Percentiles rank a stretch among this genome's conserved stretches.
Conservation (phyloP, 2,888 invertebrate genomes). For the Schizaphis graminum region DNA sequence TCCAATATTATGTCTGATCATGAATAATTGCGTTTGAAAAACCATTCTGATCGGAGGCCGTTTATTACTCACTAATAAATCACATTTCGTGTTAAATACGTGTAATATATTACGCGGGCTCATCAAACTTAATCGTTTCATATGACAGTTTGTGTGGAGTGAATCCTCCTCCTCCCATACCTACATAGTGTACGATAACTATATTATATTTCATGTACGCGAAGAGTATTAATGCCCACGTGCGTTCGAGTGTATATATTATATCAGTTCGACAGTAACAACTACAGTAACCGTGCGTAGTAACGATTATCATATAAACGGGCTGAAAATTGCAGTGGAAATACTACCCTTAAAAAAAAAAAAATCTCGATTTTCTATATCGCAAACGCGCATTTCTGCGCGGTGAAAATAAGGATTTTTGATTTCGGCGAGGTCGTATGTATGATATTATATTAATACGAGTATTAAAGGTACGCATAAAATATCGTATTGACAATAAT, state of each 20-base stretch:
- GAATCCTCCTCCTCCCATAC: neutral
- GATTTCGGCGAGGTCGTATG: neutral
- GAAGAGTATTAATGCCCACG: neutral
- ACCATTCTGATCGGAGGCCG: neutral
- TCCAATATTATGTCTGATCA: neutral
- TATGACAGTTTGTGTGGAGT: neutral
- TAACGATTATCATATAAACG: neutral
- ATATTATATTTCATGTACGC: neutral
- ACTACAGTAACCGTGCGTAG: neutral
- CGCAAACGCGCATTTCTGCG: too few species aligned
- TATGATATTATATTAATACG: neutral
- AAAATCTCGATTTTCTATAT: neutral
- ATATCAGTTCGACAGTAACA: neutral
- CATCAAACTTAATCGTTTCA: neutral
- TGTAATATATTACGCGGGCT: neutral
- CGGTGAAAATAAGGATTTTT: neutral
- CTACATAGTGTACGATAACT: neutral
- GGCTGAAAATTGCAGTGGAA: neutral
- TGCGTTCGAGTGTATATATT: neutral
- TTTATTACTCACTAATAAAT: constrained; percentile 24
- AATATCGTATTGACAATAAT: neutral
- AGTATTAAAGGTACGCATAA: neutral
- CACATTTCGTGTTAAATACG: constrained; percentile 5
- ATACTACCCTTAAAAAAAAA: neutral
- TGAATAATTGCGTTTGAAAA: constrained; percentile 36